Base-by-base conservation (phyloP, 2,113 vertebrate species). In the Melanerpes aurifrons region DNA sequence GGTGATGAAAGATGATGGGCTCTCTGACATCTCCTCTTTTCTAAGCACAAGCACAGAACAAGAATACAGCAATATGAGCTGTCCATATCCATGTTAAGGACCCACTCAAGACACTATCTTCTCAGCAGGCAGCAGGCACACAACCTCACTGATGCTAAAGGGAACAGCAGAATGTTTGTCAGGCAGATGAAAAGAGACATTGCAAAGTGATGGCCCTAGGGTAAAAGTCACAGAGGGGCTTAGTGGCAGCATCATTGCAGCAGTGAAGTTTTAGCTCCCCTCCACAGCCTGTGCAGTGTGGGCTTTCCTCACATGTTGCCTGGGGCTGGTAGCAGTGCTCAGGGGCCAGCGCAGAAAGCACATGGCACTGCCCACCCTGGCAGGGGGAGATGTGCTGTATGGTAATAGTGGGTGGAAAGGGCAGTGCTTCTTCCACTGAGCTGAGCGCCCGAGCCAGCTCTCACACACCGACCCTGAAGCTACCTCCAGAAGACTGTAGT, bases 371-470 rank as follows among this genome's bases (percentile, higher is more conserved):
- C 54, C 53, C 3, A 0, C 3, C 1, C 37, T 1, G 0, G 58
- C 29, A 28, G 11, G 2, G 1, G 7, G 57, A 69, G 35, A 74
- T 0, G 1, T 0, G 2, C 53, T 35, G 47, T 15, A 0, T 0
- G 35, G 59, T 62, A 5, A 40, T 13, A 12, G 1, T 6, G 62
- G 56, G 13, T 28, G 75, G 67, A 59, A 66, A 56, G 63, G 57
- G 47, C 61, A 24, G 21, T 1, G 2, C 58, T 90, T 25, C 78
- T 66, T 82, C 40, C 59, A 5, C 56, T 18, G 31, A 43, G 74
- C 90, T 13, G 9, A 0, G 54, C 22, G 11, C 29, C 48, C 12
- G 3, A 45, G 50, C 43, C 79, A 50, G 66, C 40, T 66, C 59
- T 31, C 82, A 54, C 56, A 64, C 25, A 58, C 2, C 0, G 0